Evolutionary conservation across 2,888 invertebrate species (phyloP).

Genomic region (Tanypteryx hageni): DNA sequence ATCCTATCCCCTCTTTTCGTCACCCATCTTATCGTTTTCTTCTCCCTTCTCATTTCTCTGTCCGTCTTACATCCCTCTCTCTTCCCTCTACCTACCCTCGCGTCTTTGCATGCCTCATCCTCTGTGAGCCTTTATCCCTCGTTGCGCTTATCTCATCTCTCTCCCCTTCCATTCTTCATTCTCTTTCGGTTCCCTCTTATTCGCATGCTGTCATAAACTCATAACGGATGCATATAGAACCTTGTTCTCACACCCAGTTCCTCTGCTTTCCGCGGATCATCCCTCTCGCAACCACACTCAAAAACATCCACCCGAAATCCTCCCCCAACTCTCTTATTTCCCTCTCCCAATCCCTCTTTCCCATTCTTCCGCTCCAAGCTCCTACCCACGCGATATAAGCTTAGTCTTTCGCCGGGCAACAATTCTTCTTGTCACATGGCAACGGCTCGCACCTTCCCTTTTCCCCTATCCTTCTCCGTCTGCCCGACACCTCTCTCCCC

Average conservation of each 20-base stretch:
- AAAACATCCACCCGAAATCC: neutral
- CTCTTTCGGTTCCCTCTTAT: neutral
- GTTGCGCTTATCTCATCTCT: neutral
- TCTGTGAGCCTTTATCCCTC: too few relatives aligned
- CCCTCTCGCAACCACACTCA: neutral
- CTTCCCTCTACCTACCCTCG: too few relatives aligned
- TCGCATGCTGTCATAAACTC: neutral
- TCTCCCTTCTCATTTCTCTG: too few relatives aligned
- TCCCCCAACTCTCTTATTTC: neutral
- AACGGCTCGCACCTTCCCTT: neutral
- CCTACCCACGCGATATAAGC: neutral
- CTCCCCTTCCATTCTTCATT: neutral
- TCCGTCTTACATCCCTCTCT: too few relatives aligned
- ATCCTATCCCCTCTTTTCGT: too few relatives aligned
- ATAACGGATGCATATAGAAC: neutral
- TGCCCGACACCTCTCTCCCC: neutral
- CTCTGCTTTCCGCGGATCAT: too few relatives aligned
- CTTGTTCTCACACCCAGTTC: neutral
- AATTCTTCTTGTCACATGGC: conserved; percentile 24
- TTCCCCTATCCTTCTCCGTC: neutral
- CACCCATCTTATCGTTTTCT: too few relatives aligned
- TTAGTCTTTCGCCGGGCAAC: neutral
- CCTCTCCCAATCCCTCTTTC: neutral
- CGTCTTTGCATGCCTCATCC: too few relatives aligned
- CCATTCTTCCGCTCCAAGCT: neutral